phyloP scores from a whole-genome alignment of 2,797 vertebrate genomes.

The Clarias fuscus region DNA sequence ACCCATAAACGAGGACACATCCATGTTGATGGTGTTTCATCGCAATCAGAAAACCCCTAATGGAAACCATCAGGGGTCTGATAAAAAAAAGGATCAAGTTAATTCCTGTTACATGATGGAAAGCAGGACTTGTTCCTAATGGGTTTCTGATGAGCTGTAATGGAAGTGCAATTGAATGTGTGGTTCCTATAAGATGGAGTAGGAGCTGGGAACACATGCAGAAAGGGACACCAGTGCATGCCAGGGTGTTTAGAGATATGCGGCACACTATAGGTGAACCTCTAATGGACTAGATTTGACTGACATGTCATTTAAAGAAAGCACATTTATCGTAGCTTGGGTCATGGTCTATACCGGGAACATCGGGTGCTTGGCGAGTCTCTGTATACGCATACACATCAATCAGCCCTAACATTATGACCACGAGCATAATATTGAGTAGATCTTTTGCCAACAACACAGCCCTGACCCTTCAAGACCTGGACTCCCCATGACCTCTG shows the following conservation, averaged over 20 bases:
- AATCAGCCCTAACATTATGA: too few species aligned
- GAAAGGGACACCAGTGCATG: not conserved
- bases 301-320: not conserved
- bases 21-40: not conserved
- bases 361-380: not conserved
- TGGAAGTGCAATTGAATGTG: not conserved
- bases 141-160: not conserved
- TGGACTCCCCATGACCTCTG: too few species aligned
- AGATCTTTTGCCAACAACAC: too few species aligned
- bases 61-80: not conserved
- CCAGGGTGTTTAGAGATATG: not conserved
- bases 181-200: not conserved
- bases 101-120: not conserved
- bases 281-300: not conserved
- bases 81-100: not conserved
- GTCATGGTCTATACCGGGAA: not conserved
- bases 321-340: not conserved
- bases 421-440: too few species aligned
- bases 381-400: too few species aligned
- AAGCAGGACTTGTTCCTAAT: conserved; percentile 4
- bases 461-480: too few species aligned
- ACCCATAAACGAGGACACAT: too few species aligned
- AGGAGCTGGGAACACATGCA: not conserved
- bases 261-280: not conserved
- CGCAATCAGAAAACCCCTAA: not conserved